A percentile compares a stretch with the other conserved stretches of the same genome.
Conservation (phyloP, 2,797 vertebrate genomes). For the Chloroceryle inda region DNA sequence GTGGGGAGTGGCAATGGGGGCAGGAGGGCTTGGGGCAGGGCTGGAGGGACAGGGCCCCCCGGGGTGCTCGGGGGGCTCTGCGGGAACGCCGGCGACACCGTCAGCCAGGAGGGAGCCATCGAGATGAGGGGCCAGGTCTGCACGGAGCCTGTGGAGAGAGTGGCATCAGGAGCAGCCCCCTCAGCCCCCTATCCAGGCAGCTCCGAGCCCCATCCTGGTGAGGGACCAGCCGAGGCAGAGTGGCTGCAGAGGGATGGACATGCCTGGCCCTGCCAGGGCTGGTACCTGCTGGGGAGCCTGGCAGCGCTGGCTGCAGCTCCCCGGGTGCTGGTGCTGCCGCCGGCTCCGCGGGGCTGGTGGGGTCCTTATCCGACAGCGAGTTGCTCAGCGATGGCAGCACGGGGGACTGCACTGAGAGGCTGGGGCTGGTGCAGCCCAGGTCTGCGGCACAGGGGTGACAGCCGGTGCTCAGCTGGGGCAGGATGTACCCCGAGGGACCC, state of each 20-base stretch:
- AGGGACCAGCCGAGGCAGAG: accelerated
- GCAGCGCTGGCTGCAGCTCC: conserved; percentile 73
- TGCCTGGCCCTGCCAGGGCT: not conserved
- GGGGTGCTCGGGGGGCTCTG: not conserved
- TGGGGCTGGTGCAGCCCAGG: conserved; percentile 79
- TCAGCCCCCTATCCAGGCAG: not conserved
- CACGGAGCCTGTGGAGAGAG: conserved; percentile 38
- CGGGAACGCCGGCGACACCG: conserved; percentile 76
- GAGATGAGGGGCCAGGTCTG: conserved; percentile 53
- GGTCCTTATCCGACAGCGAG: conserved; percentile 65
- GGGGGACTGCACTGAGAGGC: conserved; percentile 56
- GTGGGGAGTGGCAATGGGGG: conserved; percentile 56
- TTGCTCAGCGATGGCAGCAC: conserved; percentile 38
- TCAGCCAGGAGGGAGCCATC: conserved; percentile 72
- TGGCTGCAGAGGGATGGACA: accelerated
- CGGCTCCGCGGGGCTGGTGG: conserved; percentile 67
- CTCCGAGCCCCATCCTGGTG: accelerated
- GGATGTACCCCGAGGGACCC: accelerated
- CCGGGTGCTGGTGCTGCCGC: conserved; percentile 72
- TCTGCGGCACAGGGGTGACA: conserved; percentile 69
- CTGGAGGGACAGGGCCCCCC: conserved; percentile 78
- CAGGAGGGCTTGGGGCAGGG: conserved; percentile 66
- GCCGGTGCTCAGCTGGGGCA: not conserved
- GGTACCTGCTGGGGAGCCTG: not conserved
- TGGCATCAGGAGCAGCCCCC: not conserved